Evolutionary conservation across 2,888 invertebrate genomes (phyloP).

Genomic region (Drosophila pegasa): DNA sequence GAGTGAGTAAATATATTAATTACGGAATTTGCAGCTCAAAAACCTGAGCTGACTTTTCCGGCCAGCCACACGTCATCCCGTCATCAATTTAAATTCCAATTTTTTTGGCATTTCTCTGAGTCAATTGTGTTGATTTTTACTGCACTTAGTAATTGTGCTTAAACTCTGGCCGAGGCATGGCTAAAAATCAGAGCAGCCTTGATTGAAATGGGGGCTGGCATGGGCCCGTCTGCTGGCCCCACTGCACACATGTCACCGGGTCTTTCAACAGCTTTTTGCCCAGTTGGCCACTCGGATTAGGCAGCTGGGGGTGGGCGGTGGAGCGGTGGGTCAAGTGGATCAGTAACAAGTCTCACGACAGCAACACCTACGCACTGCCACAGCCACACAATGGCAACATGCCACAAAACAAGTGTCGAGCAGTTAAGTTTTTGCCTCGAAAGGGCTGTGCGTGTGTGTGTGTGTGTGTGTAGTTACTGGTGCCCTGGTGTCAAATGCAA

Average conservation of each 20-base stretch:
- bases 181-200: slow-evolving; percentile 38
- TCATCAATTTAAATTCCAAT: background rate
- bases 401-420: slow-evolving; percentile 78
- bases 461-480: slow-evolving; percentile 59
- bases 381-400: slow-evolving; percentile 67
- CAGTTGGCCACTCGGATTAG: slow-evolving; percentile 36
- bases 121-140: slow-evolving; percentile 1
- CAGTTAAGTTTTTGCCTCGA: slow-evolving; percentile 73
- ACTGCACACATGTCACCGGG: slow-evolving; percentile 64
- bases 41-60: background rate
- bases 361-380: slow-evolving; percentile 49
- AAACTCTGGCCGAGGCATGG: slow-evolving; percentile 7
- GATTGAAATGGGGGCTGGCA: slow-evolving; percentile 52
- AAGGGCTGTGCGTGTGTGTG: slow-evolving; percentile 29
- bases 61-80: too few relatives aligned
- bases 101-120: background rate
- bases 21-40: background rate
- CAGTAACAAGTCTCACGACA: slow-evolving; percentile 64
- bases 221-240: slow-evolving; percentile 25
- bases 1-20: background rate
- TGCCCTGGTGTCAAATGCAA: slow-evolving; percentile 74
- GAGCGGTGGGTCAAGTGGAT: slow-evolving; percentile 22
- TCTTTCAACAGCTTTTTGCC: slow-evolving; percentile 74
- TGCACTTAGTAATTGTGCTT: slow-evolving; percentile 6
- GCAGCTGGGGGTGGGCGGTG: slow-evolving; percentile 1